phyloP scores from a whole-genome alignment of 2,797 vertebrate species.

The Acanthornis magna region DNA sequence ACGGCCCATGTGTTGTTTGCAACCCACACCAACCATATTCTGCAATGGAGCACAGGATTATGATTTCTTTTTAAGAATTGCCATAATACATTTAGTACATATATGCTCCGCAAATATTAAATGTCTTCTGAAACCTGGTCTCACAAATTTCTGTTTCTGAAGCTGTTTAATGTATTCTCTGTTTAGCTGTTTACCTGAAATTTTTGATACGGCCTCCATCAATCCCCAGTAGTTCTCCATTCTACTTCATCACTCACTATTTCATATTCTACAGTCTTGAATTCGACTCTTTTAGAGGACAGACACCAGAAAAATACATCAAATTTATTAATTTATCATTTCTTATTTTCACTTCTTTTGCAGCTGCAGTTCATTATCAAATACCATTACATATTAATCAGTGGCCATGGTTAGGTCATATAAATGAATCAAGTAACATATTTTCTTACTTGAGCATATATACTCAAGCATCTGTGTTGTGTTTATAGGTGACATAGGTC shows the following conservation, averaged over 20 bases:
- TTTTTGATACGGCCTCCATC: neutral
- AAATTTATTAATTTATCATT: neutral
- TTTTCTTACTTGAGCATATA: neutral
- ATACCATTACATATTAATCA: neutral
- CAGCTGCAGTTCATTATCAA: neutral
- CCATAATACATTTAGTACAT: neutral
- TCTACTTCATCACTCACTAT: neutral
- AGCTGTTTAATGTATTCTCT: neutral
- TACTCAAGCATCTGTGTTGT: neutral
- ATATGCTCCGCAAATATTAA: neutral
- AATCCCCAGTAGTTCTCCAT: neutral
- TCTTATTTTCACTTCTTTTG: neutral
- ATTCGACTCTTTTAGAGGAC: neutral
- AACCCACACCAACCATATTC: neutral
- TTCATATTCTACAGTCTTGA: neutral
- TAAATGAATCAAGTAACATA: neutral
- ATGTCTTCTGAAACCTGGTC: neutral
- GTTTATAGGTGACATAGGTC: neutral
- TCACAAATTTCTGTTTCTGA: neutral
- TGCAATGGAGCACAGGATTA: neutral
- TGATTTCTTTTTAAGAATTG: neutral
- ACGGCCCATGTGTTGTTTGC: neutral
- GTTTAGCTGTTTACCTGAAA: neutral
- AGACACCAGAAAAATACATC: neutral
- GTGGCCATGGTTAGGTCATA: neutral